Base-by-base conservation (phyloP, 2,797 vertebrate genomes). In the Rhinichthys osculus region DNA sequence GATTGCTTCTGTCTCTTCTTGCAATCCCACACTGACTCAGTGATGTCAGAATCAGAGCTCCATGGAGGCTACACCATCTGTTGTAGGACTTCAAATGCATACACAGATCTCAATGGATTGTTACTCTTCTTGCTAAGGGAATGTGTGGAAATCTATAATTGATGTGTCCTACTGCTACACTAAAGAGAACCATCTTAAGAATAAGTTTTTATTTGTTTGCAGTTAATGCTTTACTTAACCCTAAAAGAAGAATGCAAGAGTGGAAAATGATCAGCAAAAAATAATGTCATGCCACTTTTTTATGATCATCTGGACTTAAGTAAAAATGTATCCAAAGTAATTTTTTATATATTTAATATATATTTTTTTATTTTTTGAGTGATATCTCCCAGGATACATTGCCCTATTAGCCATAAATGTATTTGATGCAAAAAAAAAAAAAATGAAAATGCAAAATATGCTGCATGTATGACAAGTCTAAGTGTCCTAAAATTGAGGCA, bases 101-200 rank as follows among this genome's bases (percentile, higher is more conserved):
- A 10, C 72, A 50, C 50, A 72, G 19, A 50, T 73, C 44, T 74
- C 44, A 74, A 33, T 74, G 72, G 44, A 74, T 52, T 74, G 19
- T 74, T 52, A 21, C 30, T 33, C 59, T 62, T 13, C 23, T 62
- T 62, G n/a, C 10, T 5, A 62, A 13, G 57, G 47, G 72, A 74
- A 52, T 76, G 30, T 52, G 47, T 73, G 71, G 72, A 35, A 52
- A 21, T 52, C 72, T 21, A 52, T 33, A 11, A 50, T 50, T 50
- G 10, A 52, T 52, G 50, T 76, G 50, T 52, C 30, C 30, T 6
- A 35, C 30, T 76, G 47, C 9, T 33, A 54, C 19, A 52, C 27
- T 21, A 52, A 52, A 35, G 30, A 52, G 50, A 11, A 52, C 2
- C 1, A 52, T 33, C 30, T 33, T 3, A 33, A 21, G 11, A 62